These are phyloP conservation scores for Epicauta chinensis DNA, from an alignment of 1,140 invertebrate species.

Conservation along the genomic window DNA sequence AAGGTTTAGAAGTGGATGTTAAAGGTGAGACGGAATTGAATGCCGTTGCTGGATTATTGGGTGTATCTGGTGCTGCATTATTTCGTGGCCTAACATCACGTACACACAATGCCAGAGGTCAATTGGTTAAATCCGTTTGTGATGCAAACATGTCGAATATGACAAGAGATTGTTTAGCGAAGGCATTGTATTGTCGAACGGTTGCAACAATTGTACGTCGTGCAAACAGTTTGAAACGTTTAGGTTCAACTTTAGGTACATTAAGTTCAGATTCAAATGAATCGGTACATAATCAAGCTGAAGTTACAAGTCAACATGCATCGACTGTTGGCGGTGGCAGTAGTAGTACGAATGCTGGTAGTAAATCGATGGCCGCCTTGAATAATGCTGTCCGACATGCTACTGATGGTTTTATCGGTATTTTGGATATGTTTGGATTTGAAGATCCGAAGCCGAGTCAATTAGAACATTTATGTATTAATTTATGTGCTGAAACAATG, in stretches of 20 bases:
- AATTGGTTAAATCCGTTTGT: conserved; percentile 75
- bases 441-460: conserved; percentile 86
- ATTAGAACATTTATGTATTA: conserved; percentile 90
- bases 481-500: conserved; percentile 94
- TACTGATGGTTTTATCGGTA: conserved; percentile 92
- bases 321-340: conserved; percentile 69
- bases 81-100: conserved; percentile 76
- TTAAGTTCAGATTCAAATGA: conserved; percentile 87
- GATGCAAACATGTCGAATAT: conserved; percentile 79
- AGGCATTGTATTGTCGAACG: conserved; percentile 88
- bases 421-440: conserved; percentile 94
- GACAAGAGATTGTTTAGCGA: conserved; percentile 83
- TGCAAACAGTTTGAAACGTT: conserved; percentile 84
- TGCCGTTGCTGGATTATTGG: conserved; percentile 76
- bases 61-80: conserved; percentile 68
- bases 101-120: conserved; percentile 77
- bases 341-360: conserved; percentile 63
- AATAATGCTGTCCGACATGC: conserved; percentile 89
- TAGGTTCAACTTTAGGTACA: conserved; percentile 82
- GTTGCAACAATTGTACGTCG: conserved; percentile 90
- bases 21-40: conserved; percentile 73
- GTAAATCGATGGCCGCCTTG: conserved; percentile 83
- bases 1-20: conserved; percentile 64
- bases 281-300: conserved; percentile 82
- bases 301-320: conserved; percentile 74